phyloP scores from a whole-genome alignment of 2,113 vertebrate species.

The Oplegnathus fasciatus region DNA sequence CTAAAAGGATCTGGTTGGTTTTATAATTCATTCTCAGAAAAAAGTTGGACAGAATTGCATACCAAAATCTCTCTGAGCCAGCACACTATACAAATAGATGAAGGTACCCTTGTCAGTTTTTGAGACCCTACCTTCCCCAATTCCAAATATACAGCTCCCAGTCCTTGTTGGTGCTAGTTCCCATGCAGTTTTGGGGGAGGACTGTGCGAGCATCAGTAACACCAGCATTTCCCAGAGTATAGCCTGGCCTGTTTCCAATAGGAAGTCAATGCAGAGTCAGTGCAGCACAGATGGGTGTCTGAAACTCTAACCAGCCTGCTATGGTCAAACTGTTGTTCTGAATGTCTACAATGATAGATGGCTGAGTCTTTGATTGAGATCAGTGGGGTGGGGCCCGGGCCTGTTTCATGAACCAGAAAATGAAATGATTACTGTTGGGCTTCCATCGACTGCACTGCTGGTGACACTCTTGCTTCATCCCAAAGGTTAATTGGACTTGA shows the following conservation, averaged over 20 bases:
- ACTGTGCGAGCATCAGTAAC: not conserved
- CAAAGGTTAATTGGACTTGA: constrained; percentile 99
- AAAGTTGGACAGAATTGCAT: no score
- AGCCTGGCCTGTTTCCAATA: constrained; percentile 2
- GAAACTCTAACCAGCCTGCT: constrained; percentile 78
- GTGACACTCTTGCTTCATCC: constrained; percentile 90
- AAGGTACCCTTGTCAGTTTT: not conserved
- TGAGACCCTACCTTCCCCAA: not conserved
- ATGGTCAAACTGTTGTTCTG: constrained; percentile 82
- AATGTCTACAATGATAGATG: constrained; percentile 90
- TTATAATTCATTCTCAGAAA: not conserved
- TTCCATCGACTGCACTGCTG: constrained; percentile 92
- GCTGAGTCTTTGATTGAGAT: constrained; percentile 89
- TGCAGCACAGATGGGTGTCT: constrained; percentile 38
- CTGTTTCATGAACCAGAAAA: constrained; percentile 96
- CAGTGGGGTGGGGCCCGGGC: constrained; percentile 88
- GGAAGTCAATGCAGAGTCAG: not conserved
- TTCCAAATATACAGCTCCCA: not conserved
- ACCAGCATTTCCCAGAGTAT: not conserved
- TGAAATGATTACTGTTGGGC: constrained; percentile 94
- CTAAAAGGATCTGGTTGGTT: not conserved
- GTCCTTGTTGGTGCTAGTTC: not conserved
- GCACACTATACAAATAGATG: not conserved
- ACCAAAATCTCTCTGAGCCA: not conserved
- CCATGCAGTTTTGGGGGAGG: not conserved